phyloP scores from a whole-genome alignment of 2,113 vertebrate genomes.

The Crotalus helleri region DNA sequence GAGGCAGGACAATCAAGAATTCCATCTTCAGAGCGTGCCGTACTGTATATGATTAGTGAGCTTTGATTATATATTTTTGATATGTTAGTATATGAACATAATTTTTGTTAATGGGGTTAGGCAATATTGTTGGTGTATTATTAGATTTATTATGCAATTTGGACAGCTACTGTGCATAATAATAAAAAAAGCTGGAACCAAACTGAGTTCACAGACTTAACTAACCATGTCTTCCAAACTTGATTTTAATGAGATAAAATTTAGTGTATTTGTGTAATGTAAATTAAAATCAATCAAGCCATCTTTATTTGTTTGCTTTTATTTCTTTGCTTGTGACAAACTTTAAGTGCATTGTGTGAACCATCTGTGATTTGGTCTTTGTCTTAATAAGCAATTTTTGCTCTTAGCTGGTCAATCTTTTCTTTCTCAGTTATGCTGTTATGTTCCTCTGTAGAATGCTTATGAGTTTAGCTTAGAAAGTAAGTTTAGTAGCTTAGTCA shows the following conservation, averaged over 20 bases:
- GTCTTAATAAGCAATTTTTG: not conserved
- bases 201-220: not conserved
- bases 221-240: not conserved
- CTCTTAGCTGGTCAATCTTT: not conserved
- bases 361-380: not conserved
- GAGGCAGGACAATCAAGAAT: not conserved
- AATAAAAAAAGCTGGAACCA: not conserved
- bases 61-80: not conserved
- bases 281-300: not conserved
- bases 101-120: not conserved
- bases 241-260: not conserved
- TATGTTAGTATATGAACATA: not conserved
- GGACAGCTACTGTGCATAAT: not conserved
- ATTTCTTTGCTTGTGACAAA: not conserved
- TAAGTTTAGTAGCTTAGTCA: not conserved
- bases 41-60: not conserved
- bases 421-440: not conserved
- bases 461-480: not conserved
- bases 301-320: not conserved
- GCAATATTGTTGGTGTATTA: not conserved
- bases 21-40: not conserved
- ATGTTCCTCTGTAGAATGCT: not conserved
- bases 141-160: not conserved
- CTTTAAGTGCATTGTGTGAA: not conserved
- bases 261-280: not conserved